These are phyloP conservation scores for Pseudomyrmex flavicornis DNA, from an alignment of 1,140 invertebrate species.

Conservation along the genomic window DNA sequence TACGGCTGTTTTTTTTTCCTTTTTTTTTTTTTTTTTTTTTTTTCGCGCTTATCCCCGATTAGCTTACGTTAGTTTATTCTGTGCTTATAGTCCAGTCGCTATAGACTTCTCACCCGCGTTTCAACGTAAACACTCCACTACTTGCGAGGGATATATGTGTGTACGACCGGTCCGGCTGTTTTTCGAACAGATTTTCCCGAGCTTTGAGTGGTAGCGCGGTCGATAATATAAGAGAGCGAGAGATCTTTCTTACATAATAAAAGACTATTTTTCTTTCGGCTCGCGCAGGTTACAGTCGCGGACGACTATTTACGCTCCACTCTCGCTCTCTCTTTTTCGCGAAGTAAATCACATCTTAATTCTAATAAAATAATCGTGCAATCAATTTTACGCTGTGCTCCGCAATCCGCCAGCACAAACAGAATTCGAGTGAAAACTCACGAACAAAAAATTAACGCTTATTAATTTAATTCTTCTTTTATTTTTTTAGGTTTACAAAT, in stretches of 20 bases:
- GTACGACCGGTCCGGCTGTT: constrained; percentile 1
- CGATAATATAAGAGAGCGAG: background rate
- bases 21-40: background rate
- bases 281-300: background rate
- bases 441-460: background rate
- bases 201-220: background rate
- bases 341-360: background rate
- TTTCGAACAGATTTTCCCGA: background rate
- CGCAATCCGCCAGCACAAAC: background rate
- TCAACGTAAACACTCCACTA: constrained; percentile 28
- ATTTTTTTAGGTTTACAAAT: too few relatives aligned
- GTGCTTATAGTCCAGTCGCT: background rate
- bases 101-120: constrained; percentile 1
- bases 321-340: background rate
- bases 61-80: background rate
- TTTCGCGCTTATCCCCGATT: background rate
- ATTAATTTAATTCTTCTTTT: too few relatives aligned
- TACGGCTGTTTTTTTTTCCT: background rate
- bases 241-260: background rate
- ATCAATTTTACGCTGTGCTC: constrained; percentile 22
- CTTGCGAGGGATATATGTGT: background rate
- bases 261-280: constrained; percentile 1
- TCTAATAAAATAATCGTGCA: background rate
- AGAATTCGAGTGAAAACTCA: constrained; percentile 3
- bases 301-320: background rate